phyloP scores from a whole-genome alignment of 1,140 invertebrate genomes.

The Aphis craccivora region DNA sequence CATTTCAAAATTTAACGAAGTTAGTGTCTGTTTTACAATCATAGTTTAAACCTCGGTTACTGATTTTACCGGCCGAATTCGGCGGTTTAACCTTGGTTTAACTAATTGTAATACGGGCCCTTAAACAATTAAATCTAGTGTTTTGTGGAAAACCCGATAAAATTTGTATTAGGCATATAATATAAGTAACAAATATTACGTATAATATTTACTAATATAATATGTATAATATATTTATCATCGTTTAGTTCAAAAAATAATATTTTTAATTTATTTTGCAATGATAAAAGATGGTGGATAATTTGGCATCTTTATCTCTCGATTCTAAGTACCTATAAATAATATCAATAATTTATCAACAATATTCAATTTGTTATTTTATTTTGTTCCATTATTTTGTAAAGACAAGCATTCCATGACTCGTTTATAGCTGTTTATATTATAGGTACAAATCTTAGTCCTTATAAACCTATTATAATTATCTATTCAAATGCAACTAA shows the following conservation, averaged over 20 bases:
- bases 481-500: background rate
- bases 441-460: background rate
- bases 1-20: background rate
- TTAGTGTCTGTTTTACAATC: too few relatives aligned
- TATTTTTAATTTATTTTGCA: background rate
- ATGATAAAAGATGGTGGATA: background rate
- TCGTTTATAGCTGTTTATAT: too few relatives aligned
- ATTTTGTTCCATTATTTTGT: background rate
- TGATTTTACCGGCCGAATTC: too few relatives aligned
- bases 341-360: background rate
- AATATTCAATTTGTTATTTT: background rate
- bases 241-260: background rate
- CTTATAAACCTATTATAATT: background rate
- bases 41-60: too few relatives aligned
- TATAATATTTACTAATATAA: background rate
- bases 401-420: too few relatives aligned
- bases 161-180: too few relatives aligned
- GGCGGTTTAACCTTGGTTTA: too few relatives aligned
- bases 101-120: too few relatives aligned
- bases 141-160: background rate
- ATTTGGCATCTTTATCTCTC: background rate
- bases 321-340: background rate
- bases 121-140: background rate
- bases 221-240: background rate
- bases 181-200: background rate